Evolutionary conservation across 2,797 vertebrate species (phyloP).

Genomic region (Myotis findleyi): DNA sequence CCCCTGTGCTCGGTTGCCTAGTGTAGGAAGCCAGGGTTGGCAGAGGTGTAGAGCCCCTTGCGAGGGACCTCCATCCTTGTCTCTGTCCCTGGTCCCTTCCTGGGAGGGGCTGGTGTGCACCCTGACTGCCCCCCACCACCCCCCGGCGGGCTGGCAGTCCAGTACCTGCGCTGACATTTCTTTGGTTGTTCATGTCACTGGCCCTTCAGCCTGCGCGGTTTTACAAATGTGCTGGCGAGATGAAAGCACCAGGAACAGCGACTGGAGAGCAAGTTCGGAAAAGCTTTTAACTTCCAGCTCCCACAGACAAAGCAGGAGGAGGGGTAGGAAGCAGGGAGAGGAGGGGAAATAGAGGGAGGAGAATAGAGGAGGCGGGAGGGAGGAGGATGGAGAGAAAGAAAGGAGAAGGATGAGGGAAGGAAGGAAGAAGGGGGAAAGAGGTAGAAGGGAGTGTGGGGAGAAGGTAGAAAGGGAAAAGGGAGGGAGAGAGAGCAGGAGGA

Average conservation of each 20-base stretch:
- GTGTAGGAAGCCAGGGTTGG: not conserved
- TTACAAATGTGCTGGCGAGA: conserved; percentile 87
- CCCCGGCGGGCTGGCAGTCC: conserved; percentile 2
- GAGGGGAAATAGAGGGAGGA: rapidly evolving
- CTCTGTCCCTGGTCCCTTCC: not conserved
- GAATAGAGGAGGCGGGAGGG: rapidly evolving
- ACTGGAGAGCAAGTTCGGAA: conserved; percentile 87
- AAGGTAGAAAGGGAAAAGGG: no score
- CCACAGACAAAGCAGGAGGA: conserved; percentile 81
- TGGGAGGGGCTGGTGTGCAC: not conserved
- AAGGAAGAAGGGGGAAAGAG: not conserved
- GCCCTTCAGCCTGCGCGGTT: conserved; percentile 86
- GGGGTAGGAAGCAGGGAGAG: not conserved
- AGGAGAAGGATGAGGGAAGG: rapidly evolving
- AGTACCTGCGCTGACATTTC: conserved; percentile 78
- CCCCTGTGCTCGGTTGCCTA: rapidly evolving
- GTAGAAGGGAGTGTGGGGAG: not conserved
- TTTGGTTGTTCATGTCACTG: conserved; percentile 83
- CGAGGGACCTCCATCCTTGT: not conserved
- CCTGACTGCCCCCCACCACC: not conserved
- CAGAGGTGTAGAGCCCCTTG: not conserved
- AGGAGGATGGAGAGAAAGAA: rapidly evolving
- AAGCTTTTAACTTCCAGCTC: conserved; percentile 88
- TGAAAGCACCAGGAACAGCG: conserved; percentile 86
- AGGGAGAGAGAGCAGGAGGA: no score